Base-by-base conservation (phyloP, 2,797 vertebrate species). In the Sebastes itinus region DNA sequence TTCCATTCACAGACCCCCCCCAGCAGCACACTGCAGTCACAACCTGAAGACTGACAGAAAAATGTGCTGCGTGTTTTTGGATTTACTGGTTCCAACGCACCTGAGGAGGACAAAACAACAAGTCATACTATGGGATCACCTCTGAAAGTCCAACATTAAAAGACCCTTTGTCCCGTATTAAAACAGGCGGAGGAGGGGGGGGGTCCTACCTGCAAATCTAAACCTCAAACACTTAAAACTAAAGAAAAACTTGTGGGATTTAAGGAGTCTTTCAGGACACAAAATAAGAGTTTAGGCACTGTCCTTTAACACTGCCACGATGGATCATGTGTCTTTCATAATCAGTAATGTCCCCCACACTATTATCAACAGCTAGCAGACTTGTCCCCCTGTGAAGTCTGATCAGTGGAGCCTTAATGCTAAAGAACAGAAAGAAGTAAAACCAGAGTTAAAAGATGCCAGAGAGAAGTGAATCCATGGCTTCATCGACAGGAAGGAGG, bases 361-460 rank as follows among this genome's bases (percentile, higher is more conserved):
- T 61, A 67, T 68, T 77, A 33, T 71, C 27, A 67, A 77, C 72
- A 70, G 42, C 66, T 61, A 71, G 67, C 72, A 81, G 61, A 87
- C 62, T 33, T 28, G 1, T 77, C 74, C 1, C 65, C 5, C 35
- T 35, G 38, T 42, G 13, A 49, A 20, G 46, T 81, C 38, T 42
- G 38, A 14, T 42, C 38, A 42, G 38, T 42, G 38, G 38, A 42
- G 14, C 35, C 73, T 87, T 84, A 83, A 87, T 85, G 75, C 76
- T 84, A 64, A 85, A 80, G 33, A 76, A 80, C 42, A 80, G 84
- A 78, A 82, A 82, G 1, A 67, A 96, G 95, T 0, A 96, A 88
- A 96, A 97, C 70, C 93, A 95, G 72, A 94, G 95, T 70, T 22
- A 94, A 92, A 8, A 61, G 33, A 64, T 14, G 62, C 62, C 62